phyloP scores from a whole-genome alignment of 2,888 invertebrate species.

The Drosophila neonasuta region DNA sequence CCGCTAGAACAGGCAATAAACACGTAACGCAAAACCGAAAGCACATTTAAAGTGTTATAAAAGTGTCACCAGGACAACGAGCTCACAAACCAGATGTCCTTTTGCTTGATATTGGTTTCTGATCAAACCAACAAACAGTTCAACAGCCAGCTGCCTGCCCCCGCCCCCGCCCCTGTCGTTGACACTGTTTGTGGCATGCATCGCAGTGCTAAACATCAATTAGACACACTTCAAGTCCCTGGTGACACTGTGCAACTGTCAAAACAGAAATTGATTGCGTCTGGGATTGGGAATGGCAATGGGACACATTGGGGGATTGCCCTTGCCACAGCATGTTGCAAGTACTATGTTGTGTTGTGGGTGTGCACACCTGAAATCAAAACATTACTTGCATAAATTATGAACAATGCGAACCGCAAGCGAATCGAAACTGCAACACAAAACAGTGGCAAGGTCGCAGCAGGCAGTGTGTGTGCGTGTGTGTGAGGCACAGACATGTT shows the following conservation, averaged over 20 bases:
- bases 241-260: constrained; percentile 65
- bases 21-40: constrained; percentile 64
- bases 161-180: background rate
- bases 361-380: constrained; percentile 61
- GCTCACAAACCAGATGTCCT: constrained; percentile 61
- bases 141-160: constrained; percentile 31
- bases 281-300: constrained; percentile 52
- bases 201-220: constrained; percentile 54
- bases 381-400: constrained; percentile 77
- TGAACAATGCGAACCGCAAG: constrained; percentile 60
- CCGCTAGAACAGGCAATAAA: constrained; percentile 58
- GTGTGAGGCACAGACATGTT: constrained; percentile 11
- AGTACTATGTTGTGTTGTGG: constrained; percentile 16
- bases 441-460: constrained; percentile 66
- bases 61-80: constrained; percentile 72
- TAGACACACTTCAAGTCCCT: constrained; percentile 73
- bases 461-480: constrained; percentile 18
- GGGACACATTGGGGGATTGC: constrained; percentile 8
- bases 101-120: constrained; percentile 51
- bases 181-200: constrained; percentile 19
- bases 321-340: constrained; percentile 22
- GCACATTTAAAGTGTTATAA: constrained; percentile 69
- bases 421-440: constrained; percentile 41
- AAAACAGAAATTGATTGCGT: constrained; percentile 76
- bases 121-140: constrained; percentile 41